Evolutionary conservation across 2,797 vertebrate species (phyloP).

Genomic region (Neopelma chrysocephalum): DNA sequence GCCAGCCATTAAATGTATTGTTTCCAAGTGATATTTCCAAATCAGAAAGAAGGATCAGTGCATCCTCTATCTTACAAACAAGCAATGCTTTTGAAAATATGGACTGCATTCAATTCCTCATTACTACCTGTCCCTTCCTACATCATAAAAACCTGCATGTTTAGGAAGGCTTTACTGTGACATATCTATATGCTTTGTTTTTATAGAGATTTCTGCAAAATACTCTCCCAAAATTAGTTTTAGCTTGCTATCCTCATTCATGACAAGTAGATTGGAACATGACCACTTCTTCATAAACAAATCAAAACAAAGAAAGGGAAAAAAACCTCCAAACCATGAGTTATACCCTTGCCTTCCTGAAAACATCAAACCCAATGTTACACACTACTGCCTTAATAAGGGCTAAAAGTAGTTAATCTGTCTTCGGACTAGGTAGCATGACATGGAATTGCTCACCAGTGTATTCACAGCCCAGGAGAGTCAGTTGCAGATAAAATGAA

Average conservation of each 20-base stretch:
- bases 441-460: background rate
- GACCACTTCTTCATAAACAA: background rate
- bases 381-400: background rate
- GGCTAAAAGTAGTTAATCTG: background rate
- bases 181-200: background rate
- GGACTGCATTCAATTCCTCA: background rate
- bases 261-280: background rate
- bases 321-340: background rate
- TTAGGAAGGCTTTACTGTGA: background rate
- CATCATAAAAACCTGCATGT: background rate
- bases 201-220: constrained; percentile 15
- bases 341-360: background rate
- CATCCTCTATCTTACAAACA: background rate
- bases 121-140: background rate
- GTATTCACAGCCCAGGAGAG: background rate
- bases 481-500: background rate
- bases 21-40: background rate
- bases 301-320: background rate
- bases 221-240: background rate
- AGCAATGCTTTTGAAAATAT: background rate
- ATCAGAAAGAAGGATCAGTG: background rate
- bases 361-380: background rate
- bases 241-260: background rate
- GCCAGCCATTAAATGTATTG: background rate
- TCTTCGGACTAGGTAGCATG: background rate